Evolutionary conservation across 2,113 vertebrate species (phyloP), one percentile per base, ranked within the genome.

Genomic region (Montifringilla adamsi): DNA sequence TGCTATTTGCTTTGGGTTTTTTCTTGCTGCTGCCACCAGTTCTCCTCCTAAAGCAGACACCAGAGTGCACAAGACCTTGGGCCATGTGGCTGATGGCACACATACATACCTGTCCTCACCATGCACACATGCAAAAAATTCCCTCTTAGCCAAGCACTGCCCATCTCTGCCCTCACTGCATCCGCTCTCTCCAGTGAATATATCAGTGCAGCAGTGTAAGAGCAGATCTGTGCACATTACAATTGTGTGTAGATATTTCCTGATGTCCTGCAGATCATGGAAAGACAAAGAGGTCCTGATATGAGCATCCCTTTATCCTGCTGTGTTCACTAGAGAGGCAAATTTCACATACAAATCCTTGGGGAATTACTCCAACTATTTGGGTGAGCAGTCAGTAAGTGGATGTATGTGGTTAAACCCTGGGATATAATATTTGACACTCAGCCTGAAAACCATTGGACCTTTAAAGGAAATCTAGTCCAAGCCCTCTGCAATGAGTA

Each of bases 311-410:
- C 19, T 56, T 74, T 55, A 26, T 37, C 49, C 22, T 49, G 37
- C 6, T 0, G 0, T 26, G 8, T 20, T 73, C 22, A 35, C 9
- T 24, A 13, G 15, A 22, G 21, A 90, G 10, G 18, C 39, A 62
- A 49, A 15, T 46, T 28, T 21, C 6, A n/a, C 0, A 1, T 27
- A 46, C 7, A 53, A 83, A 55, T 1, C 43, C 35, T 50, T 52
- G 64, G 13, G 8, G 27, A 83, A 33, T 63, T 17, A 46, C 8
- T 80, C 27, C 41, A 73, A 17, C 20, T 27, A 8, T 64, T 63
- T 69, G 15, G 15, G 18, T 67, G 35, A 92, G 27, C 39, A 63
- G 12, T 11, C 23, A 33, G 14, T 52, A 50, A 28, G 33, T 35
- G 60, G 41, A 74, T 20, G 18, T 50, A 11, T 49, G 15, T 21